A percentile compares a stretch with the other conserved stretches of the same genome.
Conservation (phyloP, 2,113 vertebrate species). For the Climacteris rufus region DNA sequence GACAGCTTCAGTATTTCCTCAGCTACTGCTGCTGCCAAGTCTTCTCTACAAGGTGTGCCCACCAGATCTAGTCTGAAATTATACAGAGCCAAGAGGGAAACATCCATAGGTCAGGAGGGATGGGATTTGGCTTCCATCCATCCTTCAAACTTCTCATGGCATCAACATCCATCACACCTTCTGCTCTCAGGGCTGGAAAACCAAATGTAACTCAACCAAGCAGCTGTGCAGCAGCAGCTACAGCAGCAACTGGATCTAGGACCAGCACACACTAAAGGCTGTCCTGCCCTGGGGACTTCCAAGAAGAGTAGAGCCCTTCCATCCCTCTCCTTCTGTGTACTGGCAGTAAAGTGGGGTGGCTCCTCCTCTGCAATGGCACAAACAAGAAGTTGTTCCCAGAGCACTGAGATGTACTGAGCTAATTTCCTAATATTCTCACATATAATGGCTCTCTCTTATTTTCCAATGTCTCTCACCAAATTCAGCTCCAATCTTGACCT, state of each 20-base stretch:
- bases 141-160: not conserved
- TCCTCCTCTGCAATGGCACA: not conserved
- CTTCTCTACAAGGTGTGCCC: not conserved
- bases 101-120: not conserved
- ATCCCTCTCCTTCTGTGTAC: not conserved
- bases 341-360: rapidly evolving
- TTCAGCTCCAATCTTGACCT: not conserved
- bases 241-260: not conserved
- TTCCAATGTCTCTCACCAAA: not conserved
- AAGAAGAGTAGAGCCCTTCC: not conserved
- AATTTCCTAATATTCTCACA: not conserved
- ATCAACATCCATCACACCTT: not conserved
- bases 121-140: not conserved
- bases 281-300: not conserved
- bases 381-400: not conserved
- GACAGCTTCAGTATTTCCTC: not conserved
- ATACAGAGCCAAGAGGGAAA: not conserved
- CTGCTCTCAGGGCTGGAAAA: not conserved
- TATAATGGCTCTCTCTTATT: not conserved
- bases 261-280: not conserved
- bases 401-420: not conserved
- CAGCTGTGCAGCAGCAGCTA: not conserved
- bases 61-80: not conserved
- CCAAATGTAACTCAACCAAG: not conserved
- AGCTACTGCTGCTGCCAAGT: not conserved